Evolutionary conservation across 2,888 invertebrate genomes (phyloP).

Genomic region (Ichneumon xanthorius): DNA sequence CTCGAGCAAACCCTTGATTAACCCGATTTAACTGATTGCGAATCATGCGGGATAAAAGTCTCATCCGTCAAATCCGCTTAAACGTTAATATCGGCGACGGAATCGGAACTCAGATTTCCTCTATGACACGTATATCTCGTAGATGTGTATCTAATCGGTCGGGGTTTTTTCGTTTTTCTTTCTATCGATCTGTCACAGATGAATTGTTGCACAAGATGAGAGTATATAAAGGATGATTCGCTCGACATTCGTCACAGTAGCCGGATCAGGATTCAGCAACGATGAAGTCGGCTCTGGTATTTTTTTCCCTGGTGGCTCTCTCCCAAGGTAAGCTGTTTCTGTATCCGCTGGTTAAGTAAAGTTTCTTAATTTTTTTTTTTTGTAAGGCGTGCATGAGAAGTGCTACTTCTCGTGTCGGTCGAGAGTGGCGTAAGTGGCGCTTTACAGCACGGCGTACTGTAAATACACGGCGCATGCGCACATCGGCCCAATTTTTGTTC

Average conservation of each 20-base stretch:
- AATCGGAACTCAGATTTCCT: slow-evolving; percentile 18
- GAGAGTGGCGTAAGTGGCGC: too few species aligned
- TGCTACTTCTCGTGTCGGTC: too few species aligned
- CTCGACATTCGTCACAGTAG: slow-evolving; percentile 10
- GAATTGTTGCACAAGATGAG: slow-evolving; percentile 8
- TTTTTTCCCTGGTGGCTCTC: slow-evolving; percentile 54
- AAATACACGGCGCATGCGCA: too few species aligned
- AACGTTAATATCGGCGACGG: background rate
- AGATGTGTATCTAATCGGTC: slow-evolving; percentile 38
- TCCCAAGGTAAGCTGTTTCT: slow-evolving; percentile 46
- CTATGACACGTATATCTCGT: slow-evolving; percentile 7
- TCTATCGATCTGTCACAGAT: background rate
- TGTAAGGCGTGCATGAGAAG: too few species aligned
- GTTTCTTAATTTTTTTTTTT: too few species aligned
- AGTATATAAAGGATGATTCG: slow-evolving; percentile 54
- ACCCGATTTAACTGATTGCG: slow-evolving; percentile 19
- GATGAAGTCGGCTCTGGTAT: slow-evolving; percentile 57
- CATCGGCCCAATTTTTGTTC: too few species aligned
- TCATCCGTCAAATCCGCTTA: too few species aligned
- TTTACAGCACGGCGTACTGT: too few species aligned
- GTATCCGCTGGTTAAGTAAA: background rate
- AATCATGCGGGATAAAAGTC: background rate
- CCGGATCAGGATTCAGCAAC: slow-evolving; percentile 25
- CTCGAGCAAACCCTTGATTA: slow-evolving; percentile 11
- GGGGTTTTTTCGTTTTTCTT: background rate